phyloP scores from a whole-genome alignment of 1,140 invertebrate species.

The Ectropis grisescens region DNA sequence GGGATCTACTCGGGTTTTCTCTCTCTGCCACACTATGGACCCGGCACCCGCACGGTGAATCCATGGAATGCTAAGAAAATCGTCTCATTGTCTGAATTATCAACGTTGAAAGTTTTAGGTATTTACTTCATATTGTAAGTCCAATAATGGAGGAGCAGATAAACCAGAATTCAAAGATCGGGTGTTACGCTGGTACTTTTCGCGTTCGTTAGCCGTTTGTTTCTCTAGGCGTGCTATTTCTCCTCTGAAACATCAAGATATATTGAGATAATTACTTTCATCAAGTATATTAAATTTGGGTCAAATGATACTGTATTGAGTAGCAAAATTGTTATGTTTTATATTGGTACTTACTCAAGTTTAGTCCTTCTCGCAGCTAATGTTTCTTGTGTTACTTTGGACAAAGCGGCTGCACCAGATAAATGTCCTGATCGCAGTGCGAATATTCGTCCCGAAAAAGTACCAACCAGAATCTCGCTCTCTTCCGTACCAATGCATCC shows the following conservation, averaged over 20 bases:
- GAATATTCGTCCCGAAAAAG: conserved; percentile 56
- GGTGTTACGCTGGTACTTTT: conserved; percentile 53
- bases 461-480: conserved; percentile 39
- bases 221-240: conserved; percentile 55
- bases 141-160: conserved; percentile 44
- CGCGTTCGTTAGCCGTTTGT: conserved; percentile 45
- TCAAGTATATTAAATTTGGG: too few relatives aligned
- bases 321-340: too few relatives aligned
- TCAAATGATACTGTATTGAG: too few relatives aligned
- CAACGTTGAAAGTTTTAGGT: too few relatives aligned
- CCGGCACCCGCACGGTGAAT: too few relatives aligned
- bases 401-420: conserved; percentile 14
- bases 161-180: conserved; percentile 33
- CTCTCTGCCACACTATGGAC: too few relatives aligned
- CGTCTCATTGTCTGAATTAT: too few relatives aligned
- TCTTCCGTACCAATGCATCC: conserved; percentile 45
- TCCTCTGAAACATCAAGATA: conserved; percentile 16
- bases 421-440: conserved; percentile 35
- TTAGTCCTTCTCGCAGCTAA: conserved; percentile 42
- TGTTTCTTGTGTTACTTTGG: conserved; percentile 33
- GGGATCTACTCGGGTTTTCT: too few relatives aligned
- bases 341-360: too few relatives aligned
- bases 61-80: too few relatives aligned
- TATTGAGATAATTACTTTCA: background rate
- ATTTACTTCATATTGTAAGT: conserved; percentile 44